Conservation (phyloP, 2,113 vertebrate genomes). For the Gavialis gangeticus region DNA sequence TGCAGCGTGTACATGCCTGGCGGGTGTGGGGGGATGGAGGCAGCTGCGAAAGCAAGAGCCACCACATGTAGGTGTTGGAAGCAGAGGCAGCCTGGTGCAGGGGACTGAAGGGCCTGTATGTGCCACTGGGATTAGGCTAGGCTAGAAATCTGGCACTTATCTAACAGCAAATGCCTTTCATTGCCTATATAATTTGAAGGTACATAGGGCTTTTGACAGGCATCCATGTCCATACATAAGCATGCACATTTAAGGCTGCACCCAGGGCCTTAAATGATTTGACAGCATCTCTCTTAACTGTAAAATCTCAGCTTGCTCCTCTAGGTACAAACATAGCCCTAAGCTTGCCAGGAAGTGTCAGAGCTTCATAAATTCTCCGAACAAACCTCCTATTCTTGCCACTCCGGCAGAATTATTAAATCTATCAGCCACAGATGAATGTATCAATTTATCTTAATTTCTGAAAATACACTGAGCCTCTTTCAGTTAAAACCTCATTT, state of each 20-base stretch:
- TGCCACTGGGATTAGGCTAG: background rate
- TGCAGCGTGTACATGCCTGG: background rate
- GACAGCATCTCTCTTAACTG: constrained; percentile 17
- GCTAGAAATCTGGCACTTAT: background rate
- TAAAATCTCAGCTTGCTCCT: constrained; percentile 40
- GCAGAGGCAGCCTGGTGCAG: background rate
- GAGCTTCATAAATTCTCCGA: constrained; percentile 55
- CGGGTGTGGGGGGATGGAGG: background rate
- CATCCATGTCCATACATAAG: rapidly evolving
- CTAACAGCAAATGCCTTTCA: background rate
- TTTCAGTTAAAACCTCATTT: constrained; percentile 69
- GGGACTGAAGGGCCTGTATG: background rate
- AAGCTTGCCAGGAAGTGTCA: constrained; percentile 50
- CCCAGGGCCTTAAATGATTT: constrained; percentile 41
- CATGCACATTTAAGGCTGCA: background rate
- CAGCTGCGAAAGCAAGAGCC: too few species aligned
- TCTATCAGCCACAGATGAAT: constrained; percentile 68
- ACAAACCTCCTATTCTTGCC: constrained; percentile 69
- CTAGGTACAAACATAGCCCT: constrained; percentile 32
- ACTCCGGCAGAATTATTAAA: constrained; percentile 72
- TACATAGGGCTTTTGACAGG: background rate
- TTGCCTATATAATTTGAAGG: constrained; percentile 32
- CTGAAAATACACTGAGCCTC: constrained; percentile 68
- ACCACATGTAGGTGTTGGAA: too few species aligned
- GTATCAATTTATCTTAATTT: constrained; percentile 80